phyloP scores from a whole-genome alignment of 2,113 vertebrate species.

The Orientallactaga bullata region DNA sequence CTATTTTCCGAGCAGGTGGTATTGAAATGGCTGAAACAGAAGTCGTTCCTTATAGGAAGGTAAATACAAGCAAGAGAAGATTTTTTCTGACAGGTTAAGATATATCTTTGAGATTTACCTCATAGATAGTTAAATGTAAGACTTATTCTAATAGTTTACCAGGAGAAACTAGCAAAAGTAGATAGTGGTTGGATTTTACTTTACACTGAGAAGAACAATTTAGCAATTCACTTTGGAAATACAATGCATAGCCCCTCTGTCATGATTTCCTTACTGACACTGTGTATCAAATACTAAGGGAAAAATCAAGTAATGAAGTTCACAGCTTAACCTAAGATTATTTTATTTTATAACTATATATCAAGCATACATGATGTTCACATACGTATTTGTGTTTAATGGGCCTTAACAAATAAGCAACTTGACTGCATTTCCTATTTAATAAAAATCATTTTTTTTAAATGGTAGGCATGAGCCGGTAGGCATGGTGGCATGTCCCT shows the following conservation, averaged over 20 bases:
- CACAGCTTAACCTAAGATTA: background rate
- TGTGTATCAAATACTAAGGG: background rate
- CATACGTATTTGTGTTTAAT: background rate
- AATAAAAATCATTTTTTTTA: constrained; percentile 25
- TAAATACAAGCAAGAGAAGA: background rate
- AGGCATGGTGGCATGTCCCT: too few relatives aligned
- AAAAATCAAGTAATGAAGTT: background rate
- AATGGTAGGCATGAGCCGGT: background rate
- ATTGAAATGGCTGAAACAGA: background rate
- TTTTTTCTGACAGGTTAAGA: background rate
- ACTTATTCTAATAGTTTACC: background rate
- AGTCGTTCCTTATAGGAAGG: background rate
- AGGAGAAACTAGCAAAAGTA: background rate
- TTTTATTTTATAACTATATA: background rate
- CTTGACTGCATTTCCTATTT: background rate
- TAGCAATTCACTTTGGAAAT: constrained; percentile 9
- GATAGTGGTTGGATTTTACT: background rate
- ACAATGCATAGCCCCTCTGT: background rate
- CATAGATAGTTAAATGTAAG: background rate
- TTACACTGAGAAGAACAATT: background rate
- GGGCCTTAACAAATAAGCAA: background rate
- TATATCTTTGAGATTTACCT: background rate
- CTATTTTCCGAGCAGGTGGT: background rate
- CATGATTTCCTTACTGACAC: background rate
- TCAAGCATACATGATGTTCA: background rate